A percentile compares a stretch with the other conserved stretches of the same genome.
Evolutionary conservation across 2,888 invertebrate species (phyloP).

Genomic region (Abrostola tripartita): DNA sequence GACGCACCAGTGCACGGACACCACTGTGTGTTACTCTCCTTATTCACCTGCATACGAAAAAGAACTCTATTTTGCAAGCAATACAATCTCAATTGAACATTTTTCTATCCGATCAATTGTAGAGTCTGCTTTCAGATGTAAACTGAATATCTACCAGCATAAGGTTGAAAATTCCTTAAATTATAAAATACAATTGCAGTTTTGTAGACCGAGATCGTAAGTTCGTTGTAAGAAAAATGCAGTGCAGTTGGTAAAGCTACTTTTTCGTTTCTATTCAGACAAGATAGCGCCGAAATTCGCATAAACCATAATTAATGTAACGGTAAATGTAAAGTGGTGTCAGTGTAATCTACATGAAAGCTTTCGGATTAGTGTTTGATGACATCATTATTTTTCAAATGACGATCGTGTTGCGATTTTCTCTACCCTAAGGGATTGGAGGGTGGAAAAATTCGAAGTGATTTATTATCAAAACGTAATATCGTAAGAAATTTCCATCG

Average conservation of each 20-base stretch:
- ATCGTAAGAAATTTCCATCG: conserved; percentile 54
- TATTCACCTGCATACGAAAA: conserved; percentile 48
- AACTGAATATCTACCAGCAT: not conserved
- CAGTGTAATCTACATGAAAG: conserved; percentile 87
- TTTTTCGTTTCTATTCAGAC: conserved; percentile 5
- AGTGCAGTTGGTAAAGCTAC: conserved; percentile 4
- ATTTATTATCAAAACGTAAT: conserved; percentile 78
- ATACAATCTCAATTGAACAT: conserved; percentile 33
- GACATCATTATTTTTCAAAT: conserved; percentile 87
- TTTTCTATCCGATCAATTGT: not conserved
- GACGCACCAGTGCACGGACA: conserved; percentile 71
- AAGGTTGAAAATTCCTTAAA: conserved; percentile 42
- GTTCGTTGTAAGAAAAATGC: conserved; percentile 43
- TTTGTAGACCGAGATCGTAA: conserved; percentile 64
- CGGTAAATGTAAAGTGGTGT: conserved; percentile 52
- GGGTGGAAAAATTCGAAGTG: conserved; percentile 68
- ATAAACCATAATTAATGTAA: conserved; percentile 3
- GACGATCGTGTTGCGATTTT: conserved; percentile 85
- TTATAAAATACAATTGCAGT: conserved; percentile 61
- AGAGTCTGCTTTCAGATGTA: conserved; percentile 5
- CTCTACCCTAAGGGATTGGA: conserved; percentile 71
- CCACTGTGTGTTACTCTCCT: conserved; percentile 70
- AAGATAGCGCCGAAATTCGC: conserved; percentile 59
- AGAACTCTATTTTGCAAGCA: conserved; percentile 26
- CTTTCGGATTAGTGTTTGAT: conserved; percentile 88